Evolutionary conservation across 2,888 invertebrate genomes (phyloP).

Genomic region (Tinea trinotella): DNA sequence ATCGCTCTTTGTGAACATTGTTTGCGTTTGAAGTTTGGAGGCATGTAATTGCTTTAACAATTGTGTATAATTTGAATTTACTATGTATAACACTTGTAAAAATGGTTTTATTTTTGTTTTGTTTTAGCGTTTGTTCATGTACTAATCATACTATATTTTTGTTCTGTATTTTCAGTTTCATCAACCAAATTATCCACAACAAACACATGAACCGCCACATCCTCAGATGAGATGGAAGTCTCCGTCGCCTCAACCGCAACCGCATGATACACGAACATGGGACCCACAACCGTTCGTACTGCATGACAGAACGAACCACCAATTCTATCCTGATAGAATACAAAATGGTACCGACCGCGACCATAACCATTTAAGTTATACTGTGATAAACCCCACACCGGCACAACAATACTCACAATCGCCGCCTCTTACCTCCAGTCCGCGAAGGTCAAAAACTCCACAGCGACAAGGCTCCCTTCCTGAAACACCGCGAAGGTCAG

Average conservation of each 20-base stretch:
- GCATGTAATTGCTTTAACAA: neutral
- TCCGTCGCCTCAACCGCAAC: conserved; percentile 34
- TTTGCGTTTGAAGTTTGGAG: neutral
- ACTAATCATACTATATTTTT: too few species aligned
- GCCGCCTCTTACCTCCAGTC: conserved; percentile 74
- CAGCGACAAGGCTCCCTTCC: conserved; percentile 71
- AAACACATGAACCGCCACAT: conserved; percentile 32
- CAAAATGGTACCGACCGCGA: conserved; percentile 77
- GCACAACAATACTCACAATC: conserved; percentile 56
- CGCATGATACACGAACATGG: conserved; percentile 34
- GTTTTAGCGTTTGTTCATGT: neutral
- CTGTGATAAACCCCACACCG: conserved; percentile 67
- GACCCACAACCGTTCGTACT: conserved; percentile 76
- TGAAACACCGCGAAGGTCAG: conserved; percentile 36
- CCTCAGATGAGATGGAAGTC: conserved; percentile 58
- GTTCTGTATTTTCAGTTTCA: conserved; percentile 33
- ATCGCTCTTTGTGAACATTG: too few species aligned
- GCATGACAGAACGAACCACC: conserved; percentile 67
- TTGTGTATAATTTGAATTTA: neutral
- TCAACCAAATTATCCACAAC: conserved; percentile 28
- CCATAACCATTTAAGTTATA: conserved; percentile 70
- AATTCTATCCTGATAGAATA: conserved; percentile 57
- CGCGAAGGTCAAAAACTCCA: conserved; percentile 72
- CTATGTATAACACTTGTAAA: neutral
- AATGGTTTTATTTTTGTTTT: neutral